phyloP scores from a whole-genome alignment of 1,140 invertebrate genomes.

The Cotesia glomerata region DNA sequence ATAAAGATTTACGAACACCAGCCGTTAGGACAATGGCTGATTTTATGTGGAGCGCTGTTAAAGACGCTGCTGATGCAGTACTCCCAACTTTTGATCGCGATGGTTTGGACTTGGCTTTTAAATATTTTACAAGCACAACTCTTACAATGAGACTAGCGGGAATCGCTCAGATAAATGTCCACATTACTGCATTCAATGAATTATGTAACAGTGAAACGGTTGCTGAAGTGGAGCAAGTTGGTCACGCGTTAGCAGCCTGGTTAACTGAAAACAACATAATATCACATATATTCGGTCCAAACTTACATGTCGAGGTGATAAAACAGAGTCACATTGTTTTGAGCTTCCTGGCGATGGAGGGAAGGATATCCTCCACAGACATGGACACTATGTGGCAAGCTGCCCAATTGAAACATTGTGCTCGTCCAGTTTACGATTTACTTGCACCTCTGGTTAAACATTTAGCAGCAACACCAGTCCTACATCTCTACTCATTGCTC shows the following conservation, averaged over 20 bases:
- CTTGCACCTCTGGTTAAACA: constrained; percentile 89
- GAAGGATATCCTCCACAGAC: constrained; percentile 87
- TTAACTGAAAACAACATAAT: constrained; percentile 90
- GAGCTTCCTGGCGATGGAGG: constrained; percentile 91
- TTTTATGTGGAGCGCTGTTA: constrained; percentile 93
- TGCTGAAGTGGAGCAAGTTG: constrained; percentile 82
- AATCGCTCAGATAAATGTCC: constrained; percentile 93
- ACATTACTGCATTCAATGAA: constrained; percentile 90
- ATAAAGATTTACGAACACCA: constrained; percentile 85
- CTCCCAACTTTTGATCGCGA: constrained; percentile 84
- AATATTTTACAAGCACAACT: constrained; percentile 93
- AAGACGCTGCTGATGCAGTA: constrained; percentile 87
- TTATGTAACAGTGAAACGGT: constrained; percentile 85
- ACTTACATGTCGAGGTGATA: constrained; percentile 93
- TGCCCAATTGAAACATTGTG: constrained; percentile 92
- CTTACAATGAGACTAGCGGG: constrained; percentile 90
- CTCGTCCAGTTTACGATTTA: constrained; percentile 90
- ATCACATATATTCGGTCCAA: constrained; percentile 93
- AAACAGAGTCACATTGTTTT: constrained; percentile 94
- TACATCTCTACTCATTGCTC: constrained; percentile 85
- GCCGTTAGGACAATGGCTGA: constrained; percentile 92
- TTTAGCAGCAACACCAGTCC: constrained; percentile 82
- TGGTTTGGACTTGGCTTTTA: constrained; percentile 89
- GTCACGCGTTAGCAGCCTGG: constrained; percentile 86
- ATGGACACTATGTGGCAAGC: constrained; percentile 94